These are phyloP conservation scores for Zoanthus solanderi DNA, from an alignment of 92 coral and sea anemone genomes.

Conservation along the genomic window DNA sequence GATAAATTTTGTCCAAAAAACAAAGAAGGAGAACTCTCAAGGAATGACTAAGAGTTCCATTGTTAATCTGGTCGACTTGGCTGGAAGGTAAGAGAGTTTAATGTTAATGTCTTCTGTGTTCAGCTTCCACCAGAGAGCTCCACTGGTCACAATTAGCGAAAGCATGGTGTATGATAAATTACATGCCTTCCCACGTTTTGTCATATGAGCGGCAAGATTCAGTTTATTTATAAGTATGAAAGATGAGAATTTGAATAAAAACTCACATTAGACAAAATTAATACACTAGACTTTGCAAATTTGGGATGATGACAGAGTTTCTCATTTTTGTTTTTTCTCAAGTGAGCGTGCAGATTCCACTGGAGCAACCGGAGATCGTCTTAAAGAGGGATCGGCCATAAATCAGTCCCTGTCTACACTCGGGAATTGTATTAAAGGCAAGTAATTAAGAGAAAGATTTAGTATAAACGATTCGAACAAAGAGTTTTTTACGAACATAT, in stretches of 20 bases:
- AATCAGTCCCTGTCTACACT: conserved; percentile 88
- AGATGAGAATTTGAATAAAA: too few relatives aligned
- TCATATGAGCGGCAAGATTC: too few relatives aligned
- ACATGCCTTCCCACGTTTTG: too few relatives aligned
- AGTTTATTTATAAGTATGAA: too few relatives aligned
- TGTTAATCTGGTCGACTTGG: conserved; percentile 92
- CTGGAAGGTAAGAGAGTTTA: conserved; percentile 80
- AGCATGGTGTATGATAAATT: too few relatives aligned
- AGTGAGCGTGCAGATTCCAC: conserved; percentile 97
- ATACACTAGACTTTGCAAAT: not conserved
- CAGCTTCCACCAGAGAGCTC: too few relatives aligned
- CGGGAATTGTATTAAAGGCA: conserved; percentile 95
- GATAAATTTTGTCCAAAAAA: conserved; percentile 83
- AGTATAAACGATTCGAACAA: not conserved
- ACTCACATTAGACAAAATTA: not conserved
- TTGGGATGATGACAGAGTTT: not conserved
- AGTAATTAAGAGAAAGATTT: not conserved
- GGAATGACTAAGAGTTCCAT: conserved; percentile 95
- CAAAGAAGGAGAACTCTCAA: conserved; percentile 82
- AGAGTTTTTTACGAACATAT: not conserved
- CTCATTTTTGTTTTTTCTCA: not conserved
- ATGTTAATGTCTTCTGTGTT: too few relatives aligned
- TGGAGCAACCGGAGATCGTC: conserved; percentile 95
- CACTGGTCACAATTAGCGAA: too few relatives aligned
- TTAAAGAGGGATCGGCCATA: conserved; percentile 94